A percentile compares a stretch with the other conserved stretches of the same genome.
Conservation (phyloP, 2,888 invertebrate genomes). For the Watsonalla cultraria region DNA sequence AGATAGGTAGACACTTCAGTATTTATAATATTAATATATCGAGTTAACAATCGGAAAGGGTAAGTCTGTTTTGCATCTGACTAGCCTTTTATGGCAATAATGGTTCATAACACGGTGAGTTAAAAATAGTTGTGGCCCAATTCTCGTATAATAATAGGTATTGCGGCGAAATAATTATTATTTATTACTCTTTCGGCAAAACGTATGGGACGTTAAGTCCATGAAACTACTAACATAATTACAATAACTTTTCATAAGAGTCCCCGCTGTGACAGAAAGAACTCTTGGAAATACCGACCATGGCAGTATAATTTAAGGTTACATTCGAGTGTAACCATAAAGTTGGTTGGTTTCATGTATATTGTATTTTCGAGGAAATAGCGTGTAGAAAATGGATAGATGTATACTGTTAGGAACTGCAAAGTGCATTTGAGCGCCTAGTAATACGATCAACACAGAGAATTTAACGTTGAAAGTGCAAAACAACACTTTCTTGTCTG, state of each 20-base stretch:
- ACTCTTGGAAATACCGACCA: background rate
- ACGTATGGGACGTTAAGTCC: background rate
- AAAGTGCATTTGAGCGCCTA: background rate
- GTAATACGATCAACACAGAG: background rate
- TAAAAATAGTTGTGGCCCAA: background rate
- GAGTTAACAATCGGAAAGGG: no score
- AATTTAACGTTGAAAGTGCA: background rate
- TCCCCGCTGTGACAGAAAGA: background rate
- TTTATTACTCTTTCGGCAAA: background rate
- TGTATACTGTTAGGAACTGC: background rate
- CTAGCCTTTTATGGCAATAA: no score
- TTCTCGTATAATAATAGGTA: background rate
- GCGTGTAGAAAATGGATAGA: background rate
- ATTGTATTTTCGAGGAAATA: background rate
- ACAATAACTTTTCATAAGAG: conserved; percentile 31
- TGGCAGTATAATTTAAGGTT: background rate
- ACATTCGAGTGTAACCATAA: no score
- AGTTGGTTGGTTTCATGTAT: no score
- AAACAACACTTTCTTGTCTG: background rate
- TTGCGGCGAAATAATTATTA: background rate
- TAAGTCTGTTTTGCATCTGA: no score
- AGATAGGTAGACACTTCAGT: no score
- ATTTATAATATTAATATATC: no score
- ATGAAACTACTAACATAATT: conserved; percentile 15
- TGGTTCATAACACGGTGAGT: background rate